phyloP scores from a whole-genome alignment of 2,113 vertebrate species.

The Zapornia atra region DNA sequence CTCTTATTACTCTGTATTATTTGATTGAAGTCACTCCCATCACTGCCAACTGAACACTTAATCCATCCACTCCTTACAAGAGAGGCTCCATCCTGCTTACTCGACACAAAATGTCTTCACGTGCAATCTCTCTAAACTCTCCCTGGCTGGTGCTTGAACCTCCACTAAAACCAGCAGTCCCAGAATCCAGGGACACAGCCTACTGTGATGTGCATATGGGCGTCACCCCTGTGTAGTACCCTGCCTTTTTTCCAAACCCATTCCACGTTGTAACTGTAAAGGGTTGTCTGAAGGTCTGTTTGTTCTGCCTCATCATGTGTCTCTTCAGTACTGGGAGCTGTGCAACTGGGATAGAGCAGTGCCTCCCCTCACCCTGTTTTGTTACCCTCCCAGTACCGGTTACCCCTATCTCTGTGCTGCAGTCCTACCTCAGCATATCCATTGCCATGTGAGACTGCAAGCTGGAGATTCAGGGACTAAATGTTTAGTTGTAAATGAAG shows the following conservation, averaged over 20 bases:
- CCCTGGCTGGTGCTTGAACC: neutral
- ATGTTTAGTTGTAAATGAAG: neutral
- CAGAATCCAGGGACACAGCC: neutral
- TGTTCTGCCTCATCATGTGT: neutral
- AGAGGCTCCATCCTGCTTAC: neutral
- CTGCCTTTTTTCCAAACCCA: neutral
- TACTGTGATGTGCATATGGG: fast-evolving
- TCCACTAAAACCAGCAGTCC: neutral
- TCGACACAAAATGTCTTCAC: neutral
- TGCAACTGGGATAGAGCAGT: neutral
- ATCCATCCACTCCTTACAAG: neutral
- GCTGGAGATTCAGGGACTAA: neutral
- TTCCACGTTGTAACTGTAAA: neutral
- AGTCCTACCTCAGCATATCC: neutral
- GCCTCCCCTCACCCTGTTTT: neutral
- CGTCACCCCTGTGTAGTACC: neutral
- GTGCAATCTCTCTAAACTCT: neutral
- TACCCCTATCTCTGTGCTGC: neutral
- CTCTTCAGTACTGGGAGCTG: neutral
- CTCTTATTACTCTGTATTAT: neutral
- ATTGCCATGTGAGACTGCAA: neutral
- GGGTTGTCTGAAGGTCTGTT: neutral
- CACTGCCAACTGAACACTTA: neutral
- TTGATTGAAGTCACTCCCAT: neutral
- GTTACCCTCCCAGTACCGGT: neutral